Conservation (phyloP, 2,888 invertebrate species). For the Chrysina gloriosa region DNA sequence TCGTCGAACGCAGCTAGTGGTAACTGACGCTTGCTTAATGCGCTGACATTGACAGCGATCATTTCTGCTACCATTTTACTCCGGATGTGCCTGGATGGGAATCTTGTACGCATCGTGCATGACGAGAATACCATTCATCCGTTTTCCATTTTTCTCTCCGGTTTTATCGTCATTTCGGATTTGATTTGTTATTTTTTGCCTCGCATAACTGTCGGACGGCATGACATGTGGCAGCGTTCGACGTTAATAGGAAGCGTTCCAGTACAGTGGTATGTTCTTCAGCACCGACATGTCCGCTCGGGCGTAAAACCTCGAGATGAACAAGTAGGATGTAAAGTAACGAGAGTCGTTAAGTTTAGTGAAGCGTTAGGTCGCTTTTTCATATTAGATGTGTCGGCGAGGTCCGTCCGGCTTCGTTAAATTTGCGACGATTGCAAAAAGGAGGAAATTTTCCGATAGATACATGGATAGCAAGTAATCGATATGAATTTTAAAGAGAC, state of each 20-base stretch:
- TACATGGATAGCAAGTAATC: not conserved
- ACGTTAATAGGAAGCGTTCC: constrained; percentile 17
- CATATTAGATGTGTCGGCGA: not conserved
- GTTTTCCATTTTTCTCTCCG: not conserved
- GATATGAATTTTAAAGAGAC: too few species aligned
- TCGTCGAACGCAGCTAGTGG: not conserved
- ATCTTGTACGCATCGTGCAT: not conserved
- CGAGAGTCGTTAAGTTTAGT: constrained; percentile 18
- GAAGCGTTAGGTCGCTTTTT: constrained; percentile 20
- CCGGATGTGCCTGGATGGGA: not conserved
- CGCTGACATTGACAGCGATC: constrained; percentile 12
- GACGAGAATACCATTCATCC: not conserved
- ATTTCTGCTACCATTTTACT: not conserved
- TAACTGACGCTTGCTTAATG: not conserved
- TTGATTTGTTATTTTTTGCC: constrained; percentile 16
- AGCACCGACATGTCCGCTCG: not conserved
- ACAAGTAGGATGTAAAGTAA: constrained; percentile 19
- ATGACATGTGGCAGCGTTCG: constrained; percentile 3
- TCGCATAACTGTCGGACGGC: not conserved
- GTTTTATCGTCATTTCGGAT: constrained; percentile 8
- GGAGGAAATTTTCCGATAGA: not conserved
- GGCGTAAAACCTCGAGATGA: constrained; percentile 25
- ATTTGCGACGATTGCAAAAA: not conserved
- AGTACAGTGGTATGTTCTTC: constrained; percentile 3
- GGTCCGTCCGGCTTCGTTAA: not conserved